Conservation (phyloP, 2,888 invertebrate species). For the Ferdinandea cuprea region DNA sequence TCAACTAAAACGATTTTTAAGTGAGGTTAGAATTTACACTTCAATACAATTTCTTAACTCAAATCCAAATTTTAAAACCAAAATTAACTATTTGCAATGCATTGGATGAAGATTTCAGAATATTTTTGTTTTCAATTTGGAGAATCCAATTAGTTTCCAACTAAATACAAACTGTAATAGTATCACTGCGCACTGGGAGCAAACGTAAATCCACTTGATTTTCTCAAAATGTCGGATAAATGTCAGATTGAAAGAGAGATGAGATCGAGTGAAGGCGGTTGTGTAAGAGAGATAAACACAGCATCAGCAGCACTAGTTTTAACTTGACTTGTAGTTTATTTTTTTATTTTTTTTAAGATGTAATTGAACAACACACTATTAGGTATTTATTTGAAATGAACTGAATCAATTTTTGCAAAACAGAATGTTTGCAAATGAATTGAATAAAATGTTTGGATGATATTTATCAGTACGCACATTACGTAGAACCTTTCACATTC, state of each 20-base stretch:
- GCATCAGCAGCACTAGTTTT: constrained; percentile 1
- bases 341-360: too few relatives aligned
- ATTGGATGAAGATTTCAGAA: background rate
- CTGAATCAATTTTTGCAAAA: constrained; percentile 2
- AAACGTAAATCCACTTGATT: constrained; percentile 68
- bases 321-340: too few relatives aligned
- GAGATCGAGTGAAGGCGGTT: constrained; percentile 31
- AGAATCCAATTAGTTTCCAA: constrained; percentile 68
- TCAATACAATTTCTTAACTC: constrained; percentile 20
- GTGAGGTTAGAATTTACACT: constrained; percentile 50
- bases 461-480: background rate
- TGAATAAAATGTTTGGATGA: background rate
- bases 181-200: constrained; percentile 26
- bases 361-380: constrained; percentile 2
- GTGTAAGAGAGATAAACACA: constrained; percentile 65
- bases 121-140: constrained; percentile 39
- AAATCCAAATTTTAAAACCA: background rate
- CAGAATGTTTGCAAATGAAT: background rate
- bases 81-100: background rate
- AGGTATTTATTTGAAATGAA: background rate
- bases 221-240: constrained; percentile 73
- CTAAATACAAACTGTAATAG: constrained; percentile 9
- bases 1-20: background rate
- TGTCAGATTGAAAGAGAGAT: constrained; percentile 66
- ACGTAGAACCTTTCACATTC: constrained; percentile 27